Base-by-base conservation (phyloP, 2,113 vertebrate genomes). In the Leucoraja erinaceus region DNA sequence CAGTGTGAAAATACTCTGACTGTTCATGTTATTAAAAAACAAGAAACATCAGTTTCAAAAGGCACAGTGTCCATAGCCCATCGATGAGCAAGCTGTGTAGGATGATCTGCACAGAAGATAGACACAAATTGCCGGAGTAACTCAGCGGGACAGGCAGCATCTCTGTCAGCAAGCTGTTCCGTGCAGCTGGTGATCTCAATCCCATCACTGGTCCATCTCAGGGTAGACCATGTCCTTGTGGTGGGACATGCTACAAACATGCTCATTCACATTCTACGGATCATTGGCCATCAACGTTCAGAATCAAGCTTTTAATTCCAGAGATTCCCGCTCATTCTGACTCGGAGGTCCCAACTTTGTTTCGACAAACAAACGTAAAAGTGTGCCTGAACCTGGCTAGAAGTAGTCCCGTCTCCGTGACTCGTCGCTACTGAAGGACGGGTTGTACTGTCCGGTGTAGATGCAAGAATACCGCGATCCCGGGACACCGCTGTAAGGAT, bases 391-490 rank as follows among this genome's bases (percentile, higher is more conserved):
- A 47, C 68, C 20, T 63, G 2, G 18, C 97, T 96, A 99, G 94
- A 99, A 99, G 95, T 99, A 99, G 96, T 99, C 99, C 95, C 99
- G 96, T 94, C 98, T 96, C 92, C 98, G 96, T 93, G 98, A 98
- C 95, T 99, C 99, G 0, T 99, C 99, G n/a, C 98, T 98, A 94
- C 97, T 97, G 94, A 99, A 99, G 88, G 98, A 98, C 0, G 98
- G 99, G 95, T 99, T 99, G 95, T 98, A 99, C 94, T 98, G 98
- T 93, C 98, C 98, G 0, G 98, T 98, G 94, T 99, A 99, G 94
- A 99, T 99, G 95, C 98, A 99, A 0, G 99, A 99, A 94, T 99
- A 98, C 83, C 99, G 97, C 6, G 99, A 99, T 14, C 98, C 98
- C 0, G 98, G 98, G 93, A 98, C 95, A 79, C 98, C 98, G 6